Conservation (phyloP, 2,113 vertebrate species). For the Gobiocypris rarus region DNA sequence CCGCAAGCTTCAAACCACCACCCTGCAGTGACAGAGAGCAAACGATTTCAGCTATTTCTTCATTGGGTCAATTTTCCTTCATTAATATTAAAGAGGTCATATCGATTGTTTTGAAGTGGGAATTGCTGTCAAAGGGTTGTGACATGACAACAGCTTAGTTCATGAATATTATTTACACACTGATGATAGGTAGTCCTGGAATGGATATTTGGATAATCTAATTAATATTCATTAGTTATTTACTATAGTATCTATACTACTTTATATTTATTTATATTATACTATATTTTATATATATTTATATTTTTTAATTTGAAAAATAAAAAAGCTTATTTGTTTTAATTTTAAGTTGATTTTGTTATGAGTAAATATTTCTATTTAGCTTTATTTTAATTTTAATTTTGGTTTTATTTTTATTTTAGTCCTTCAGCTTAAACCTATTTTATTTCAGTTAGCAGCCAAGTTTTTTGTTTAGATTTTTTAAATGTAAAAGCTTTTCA, state of each 20-base stretch:
- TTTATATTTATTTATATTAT: too few relatives aligned
- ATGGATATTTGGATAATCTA: not conserved
- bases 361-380: not conserved
- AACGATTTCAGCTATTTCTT: not conserved
- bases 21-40: constrained; percentile 66
- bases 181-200: not conserved
- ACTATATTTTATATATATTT: too few relatives aligned
- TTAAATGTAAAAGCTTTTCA: not conserved
- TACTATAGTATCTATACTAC: too few relatives aligned
- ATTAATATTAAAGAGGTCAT: not conserved
- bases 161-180: not conserved
- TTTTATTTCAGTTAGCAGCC: not conserved
- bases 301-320: too few relatives aligned
- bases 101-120: not conserved
- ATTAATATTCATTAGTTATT: not conserved
- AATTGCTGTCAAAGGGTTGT: too few relatives aligned
- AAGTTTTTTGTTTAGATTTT: not conserved
- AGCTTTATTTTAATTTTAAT: not conserved
- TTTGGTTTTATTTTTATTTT: not conserved
- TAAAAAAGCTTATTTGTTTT: too few relatives aligned
- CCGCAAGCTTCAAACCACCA: constrained; percentile 89
- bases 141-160: too few relatives aligned
- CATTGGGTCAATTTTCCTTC: not conserved
- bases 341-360: too few relatives aligned
- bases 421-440: not conserved